Percentiles rank a stretch among this genome's conserved stretches.
phyloP scores from a whole-genome alignment of 2,113 vertebrate species.

The Aspidoscelis tigris region DNA sequence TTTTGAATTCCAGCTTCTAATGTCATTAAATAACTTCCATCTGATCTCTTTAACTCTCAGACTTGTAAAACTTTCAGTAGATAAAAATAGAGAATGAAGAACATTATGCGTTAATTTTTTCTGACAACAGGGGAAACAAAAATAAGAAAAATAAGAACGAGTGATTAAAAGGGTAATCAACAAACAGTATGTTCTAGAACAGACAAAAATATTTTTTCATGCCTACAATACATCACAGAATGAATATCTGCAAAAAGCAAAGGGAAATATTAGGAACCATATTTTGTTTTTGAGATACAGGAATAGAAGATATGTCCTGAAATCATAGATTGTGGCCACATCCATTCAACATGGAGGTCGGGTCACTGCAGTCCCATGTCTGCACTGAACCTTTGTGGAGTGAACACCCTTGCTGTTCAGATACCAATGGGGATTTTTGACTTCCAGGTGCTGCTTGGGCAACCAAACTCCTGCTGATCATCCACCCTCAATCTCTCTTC shows the following conservation, averaged over 20 bases:
- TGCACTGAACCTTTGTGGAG: too few species aligned
- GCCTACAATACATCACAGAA: background rate
- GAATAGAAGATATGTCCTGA: too few species aligned
- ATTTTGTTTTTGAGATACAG: background rate
- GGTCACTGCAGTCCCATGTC: too few species aligned
- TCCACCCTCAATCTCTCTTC: too few species aligned
- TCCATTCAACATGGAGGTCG: too few species aligned
- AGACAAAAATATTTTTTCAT: background rate
- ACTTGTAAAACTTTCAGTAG: conserved; percentile 14
- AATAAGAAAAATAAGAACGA: conserved; percentile 7
- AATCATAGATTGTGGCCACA: too few species aligned
- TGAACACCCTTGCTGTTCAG: too few species aligned
- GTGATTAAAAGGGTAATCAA: conserved; percentile 15
- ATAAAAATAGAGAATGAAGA: background rate
- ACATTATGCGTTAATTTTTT: background rate
- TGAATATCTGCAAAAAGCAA: background rate
- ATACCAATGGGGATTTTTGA: too few species aligned
- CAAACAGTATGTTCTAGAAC: background rate
- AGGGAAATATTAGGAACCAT: background rate
- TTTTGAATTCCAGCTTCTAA: conserved; percentile 1
- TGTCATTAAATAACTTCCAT: conserved; percentile 19
- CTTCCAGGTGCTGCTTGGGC: too few species aligned
- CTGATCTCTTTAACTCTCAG: conserved; percentile 16
- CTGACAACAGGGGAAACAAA: conserved; percentile 13
- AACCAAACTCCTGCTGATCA: too few species aligned